Conservation (phyloP, 2,113 vertebrate species). For the Toxostoma redivivum region DNA sequence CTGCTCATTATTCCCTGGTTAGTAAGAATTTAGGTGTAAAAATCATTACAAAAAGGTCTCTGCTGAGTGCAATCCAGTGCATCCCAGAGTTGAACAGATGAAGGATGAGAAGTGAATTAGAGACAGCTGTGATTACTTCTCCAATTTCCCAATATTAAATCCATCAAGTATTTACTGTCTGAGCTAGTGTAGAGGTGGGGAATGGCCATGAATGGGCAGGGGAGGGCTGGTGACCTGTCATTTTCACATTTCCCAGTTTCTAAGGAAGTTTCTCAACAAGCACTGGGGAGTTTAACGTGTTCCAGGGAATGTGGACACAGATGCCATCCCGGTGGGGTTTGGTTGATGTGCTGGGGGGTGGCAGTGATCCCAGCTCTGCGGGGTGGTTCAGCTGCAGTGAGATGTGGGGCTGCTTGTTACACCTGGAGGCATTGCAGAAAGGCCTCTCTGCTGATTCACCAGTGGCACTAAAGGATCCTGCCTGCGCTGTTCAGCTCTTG, state of each 20-base stretch:
- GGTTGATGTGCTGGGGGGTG: not conserved
- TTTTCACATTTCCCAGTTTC: not conserved
- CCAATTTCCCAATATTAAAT: not conserved
- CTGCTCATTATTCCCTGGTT: not conserved
- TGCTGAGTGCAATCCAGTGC: not conserved
- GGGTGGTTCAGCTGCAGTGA: not conserved
- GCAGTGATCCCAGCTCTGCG: fast-evolving
- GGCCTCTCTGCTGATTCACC: not conserved
- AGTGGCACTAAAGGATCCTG: not conserved
- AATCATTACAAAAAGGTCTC: not conserved
- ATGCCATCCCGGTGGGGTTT: not conserved
- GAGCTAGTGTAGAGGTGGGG: not conserved
- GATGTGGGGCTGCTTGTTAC: not conserved
- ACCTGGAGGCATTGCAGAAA: not conserved
- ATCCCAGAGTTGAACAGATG: not conserved
- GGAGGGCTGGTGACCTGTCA: not conserved
- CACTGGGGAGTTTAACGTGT: not conserved
- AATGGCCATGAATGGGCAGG: not conserved
- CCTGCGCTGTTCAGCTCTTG: not conserved
- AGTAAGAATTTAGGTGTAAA: not conserved
- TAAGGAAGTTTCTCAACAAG: not conserved
- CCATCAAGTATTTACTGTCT: not conserved
- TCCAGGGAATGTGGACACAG: not conserved
- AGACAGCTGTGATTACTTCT: not conserved
- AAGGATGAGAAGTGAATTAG: not conserved